A percentile compares a stretch with the other conserved stretches of the same genome.
Evolutionary conservation across 2,888 invertebrate species (phyloP).

Genomic region (Drosophila borealis): DNA sequence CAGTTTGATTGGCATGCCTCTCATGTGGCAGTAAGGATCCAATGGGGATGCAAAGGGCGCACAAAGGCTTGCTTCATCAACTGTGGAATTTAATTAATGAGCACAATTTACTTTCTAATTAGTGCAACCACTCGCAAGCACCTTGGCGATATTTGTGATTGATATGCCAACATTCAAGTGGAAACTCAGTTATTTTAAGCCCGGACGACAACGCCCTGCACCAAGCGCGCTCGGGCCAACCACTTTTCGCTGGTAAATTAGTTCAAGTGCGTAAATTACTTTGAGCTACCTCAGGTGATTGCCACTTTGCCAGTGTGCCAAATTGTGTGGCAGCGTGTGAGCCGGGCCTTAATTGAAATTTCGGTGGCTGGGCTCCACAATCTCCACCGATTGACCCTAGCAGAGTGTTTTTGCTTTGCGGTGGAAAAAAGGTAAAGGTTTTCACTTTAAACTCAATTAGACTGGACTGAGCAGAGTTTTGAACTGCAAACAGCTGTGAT

Average conservation of each 20-base stretch:
- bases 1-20: slow-evolving; percentile 51
- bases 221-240: slow-evolving; percentile 15
- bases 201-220: slow-evolving; percentile 6
- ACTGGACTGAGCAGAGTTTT: slow-evolving; percentile 1
- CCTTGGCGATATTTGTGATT: slow-evolving; percentile 74
- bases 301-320: slow-evolving; percentile 29
- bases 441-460: not conserved
- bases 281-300: slow-evolving; percentile 74
- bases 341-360: slow-evolving; percentile 68
- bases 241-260: slow-evolving; percentile 69
- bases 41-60: not conserved
- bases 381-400: not conserved
- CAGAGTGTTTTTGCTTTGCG: slow-evolving; percentile 45
- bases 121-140: slow-evolving; percentile 49
- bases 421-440: slow-evolving; percentile 25
- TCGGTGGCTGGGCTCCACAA: slow-evolving; percentile 24
- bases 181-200: slow-evolving; percentile 46
- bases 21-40: not conserved
- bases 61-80: slow-evolving; percentile 30
- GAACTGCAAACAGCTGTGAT: slow-evolving; percentile 39
- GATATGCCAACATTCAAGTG: slow-evolving; percentile 66
- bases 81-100: slow-evolving; percentile 69
- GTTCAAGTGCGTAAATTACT: slow-evolving; percentile 78
- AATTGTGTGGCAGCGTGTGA: slow-evolving; percentile 30
- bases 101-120: slow-evolving; percentile 75